Evolutionary conservation across 2,113 vertebrate species (phyloP).

Genomic region (Mola mola): DNA sequence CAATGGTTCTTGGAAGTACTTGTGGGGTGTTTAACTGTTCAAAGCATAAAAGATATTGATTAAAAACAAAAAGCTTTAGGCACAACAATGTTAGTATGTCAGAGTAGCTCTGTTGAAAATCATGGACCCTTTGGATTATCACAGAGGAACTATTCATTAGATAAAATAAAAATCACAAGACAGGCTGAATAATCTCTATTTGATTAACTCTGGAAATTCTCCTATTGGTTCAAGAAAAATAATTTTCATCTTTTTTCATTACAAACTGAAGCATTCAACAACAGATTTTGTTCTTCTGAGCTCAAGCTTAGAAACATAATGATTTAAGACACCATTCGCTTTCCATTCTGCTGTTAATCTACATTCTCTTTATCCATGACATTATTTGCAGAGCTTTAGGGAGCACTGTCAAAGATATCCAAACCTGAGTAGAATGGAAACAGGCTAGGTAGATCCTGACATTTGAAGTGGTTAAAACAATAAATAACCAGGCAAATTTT

Average conservation of each 20-base stretch:
- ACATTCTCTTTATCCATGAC: conserved; percentile 10
- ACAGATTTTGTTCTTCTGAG: conserved; percentile 5
- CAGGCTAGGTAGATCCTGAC: background rate
- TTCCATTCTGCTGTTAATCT: background rate
- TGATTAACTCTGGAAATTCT: conserved; percentile 29
- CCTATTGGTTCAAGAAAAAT: conserved; percentile 11
- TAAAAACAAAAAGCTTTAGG: too few species aligned
- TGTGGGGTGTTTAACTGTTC: too few species aligned
- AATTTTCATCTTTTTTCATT: conserved; percentile 13
- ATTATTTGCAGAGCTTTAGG: too few species aligned
- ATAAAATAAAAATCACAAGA: conserved; percentile 15
- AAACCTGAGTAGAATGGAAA: conserved; percentile 1
- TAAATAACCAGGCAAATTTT: conserved; percentile 31
- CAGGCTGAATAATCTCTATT: conserved; percentile 32
- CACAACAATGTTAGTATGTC: background rate
- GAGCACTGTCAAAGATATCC: background rate
- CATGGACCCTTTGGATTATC: background rate
- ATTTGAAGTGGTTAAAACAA: conserved; percentile 30
- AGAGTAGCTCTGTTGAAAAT: background rate
- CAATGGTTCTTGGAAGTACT: too few species aligned
- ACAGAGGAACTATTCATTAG: background rate
- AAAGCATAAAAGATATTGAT: too few species aligned
- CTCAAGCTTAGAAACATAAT: background rate
- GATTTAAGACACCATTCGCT: background rate
- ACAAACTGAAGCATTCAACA: conserved; percentile 7